These are phyloP conservation scores for Diplosoma virens DNA, from an alignment of 23 tunicate genomes.

Conservation along the genomic window DNA sequence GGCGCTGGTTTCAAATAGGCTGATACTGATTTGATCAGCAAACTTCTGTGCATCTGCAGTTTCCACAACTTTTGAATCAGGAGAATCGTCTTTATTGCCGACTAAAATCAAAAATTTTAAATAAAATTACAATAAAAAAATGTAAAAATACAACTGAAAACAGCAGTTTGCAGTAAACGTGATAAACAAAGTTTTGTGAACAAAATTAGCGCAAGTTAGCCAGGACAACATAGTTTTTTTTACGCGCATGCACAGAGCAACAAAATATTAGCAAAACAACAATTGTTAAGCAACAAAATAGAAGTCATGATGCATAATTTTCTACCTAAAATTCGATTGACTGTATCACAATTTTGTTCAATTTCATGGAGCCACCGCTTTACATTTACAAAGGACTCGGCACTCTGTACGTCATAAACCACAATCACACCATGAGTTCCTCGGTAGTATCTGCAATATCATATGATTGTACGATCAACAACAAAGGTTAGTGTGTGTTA, in stretches of 20 bases:
- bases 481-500: too few species aligned
- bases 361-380: conserved; percentile 97
- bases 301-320: background rate
- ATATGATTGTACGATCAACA: too few species aligned
- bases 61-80: conserved; percentile 89
- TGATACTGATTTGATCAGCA: conserved; percentile 75
- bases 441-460: conserved; percentile 88
- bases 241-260: background rate
- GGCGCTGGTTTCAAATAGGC: conserved; percentile 94
- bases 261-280: background rate
- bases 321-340: conserved; percentile 82
- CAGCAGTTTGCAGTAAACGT: too few species aligned
- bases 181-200: too few species aligned
- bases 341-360: conserved; percentile 96
- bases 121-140: too few species aligned
- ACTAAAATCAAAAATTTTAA: conserved; percentile 38
- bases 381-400: conserved; percentile 92
- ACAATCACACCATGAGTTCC: conserved; percentile 99
- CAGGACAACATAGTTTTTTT: too few species aligned
- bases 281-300: background rate
- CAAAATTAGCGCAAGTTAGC: too few species aligned
- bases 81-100: conserved; percentile 90
- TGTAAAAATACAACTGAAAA: too few species aligned
- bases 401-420: conserved; percentile 94
- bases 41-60: conserved; percentile 86